Base-by-base conservation (phyloP, 2,113 vertebrate species). In the Harpagus bidentatus region DNA sequence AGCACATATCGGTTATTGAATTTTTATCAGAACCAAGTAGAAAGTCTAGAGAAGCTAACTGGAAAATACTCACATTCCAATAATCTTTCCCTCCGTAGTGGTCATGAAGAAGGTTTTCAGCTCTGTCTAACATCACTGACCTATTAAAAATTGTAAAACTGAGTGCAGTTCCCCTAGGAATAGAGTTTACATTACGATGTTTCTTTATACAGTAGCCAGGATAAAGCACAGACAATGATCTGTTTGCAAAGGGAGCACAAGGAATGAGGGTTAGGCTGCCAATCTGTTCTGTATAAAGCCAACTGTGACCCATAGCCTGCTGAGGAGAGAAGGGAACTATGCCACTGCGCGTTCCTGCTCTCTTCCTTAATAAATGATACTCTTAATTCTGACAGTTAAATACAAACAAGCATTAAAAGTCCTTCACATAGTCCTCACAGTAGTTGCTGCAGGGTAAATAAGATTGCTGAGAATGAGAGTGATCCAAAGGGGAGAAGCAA, bases 31-130 rank as follows among this genome's bases (percentile, higher is more conserved):
- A 93, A 81, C 7, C 70, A 67, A 85, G 26, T 1, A 43, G 36
- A 94, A 94, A 86, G 73, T 70, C 47, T 87, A 65, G 34, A 83
- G 52, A 82, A 31, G 58, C 62, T 26, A 10, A 63, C 42, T 29
- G 29, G 50, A 85, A 45, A 73, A 89, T 97, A 99, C 99, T 99
- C 98, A 99, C 99, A 90, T 99, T 98, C 99, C 99, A 99, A 96
- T 99, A 99, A 94, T 99, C 99, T 95, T 98, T 99, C 40, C 99
- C 99, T 76, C 99, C 99, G 20, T 99, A 99, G 95, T 99, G 99
- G 96, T 99, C 99, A 55, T 99, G 99, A 25, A 99, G 99, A 45
- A 99, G 98, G 56, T 99, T 99, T 97, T 99, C 99, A 20, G 99
- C 99, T 98, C 99, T 98, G 98, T 99, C 99, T 72, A 99, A 92